Conservation (phyloP, 2,113 vertebrate species). For the Tupaia chinensis region DNA sequence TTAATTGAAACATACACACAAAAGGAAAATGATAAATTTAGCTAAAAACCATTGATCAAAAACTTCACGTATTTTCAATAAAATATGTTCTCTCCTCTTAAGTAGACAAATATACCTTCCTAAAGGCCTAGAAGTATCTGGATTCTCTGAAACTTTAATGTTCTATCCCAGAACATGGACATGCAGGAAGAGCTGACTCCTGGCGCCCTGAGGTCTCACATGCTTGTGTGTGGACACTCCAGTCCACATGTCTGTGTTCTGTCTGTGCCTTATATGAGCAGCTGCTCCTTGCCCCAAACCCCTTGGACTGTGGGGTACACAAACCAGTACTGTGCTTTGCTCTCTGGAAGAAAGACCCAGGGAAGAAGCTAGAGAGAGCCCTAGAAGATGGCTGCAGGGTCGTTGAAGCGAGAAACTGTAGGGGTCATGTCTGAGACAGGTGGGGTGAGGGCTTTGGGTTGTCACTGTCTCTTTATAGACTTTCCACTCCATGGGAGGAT, state of each 20-base stretch:
- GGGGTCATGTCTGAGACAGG: background rate
- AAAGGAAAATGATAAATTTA: background rate
- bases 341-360: background rate
- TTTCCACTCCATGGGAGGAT: background rate
- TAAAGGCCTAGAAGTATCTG: background rate
- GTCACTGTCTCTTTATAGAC: background rate
- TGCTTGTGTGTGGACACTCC: accelerated
- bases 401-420: background rate
- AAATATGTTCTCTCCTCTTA: background rate
- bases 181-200: background rate
- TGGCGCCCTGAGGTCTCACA: background rate
- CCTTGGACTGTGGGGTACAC: accelerated
- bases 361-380: background rate
- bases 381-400: background rate
- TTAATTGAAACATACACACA: too few relatives aligned
- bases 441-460: background rate
- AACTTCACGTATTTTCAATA: background rate
- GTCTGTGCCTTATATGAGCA: too few relatives aligned
- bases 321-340: background rate
- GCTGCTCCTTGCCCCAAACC: background rate
- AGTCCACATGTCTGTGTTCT: background rate
- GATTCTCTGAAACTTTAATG: background rate
- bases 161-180: background rate
- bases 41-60: background rate
- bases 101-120: background rate